A percentile compares a stretch with the other conserved stretches of the same genome.
Conservation (phyloP, 2,113 vertebrate genomes). For the Heterochromis multidens region DNA sequence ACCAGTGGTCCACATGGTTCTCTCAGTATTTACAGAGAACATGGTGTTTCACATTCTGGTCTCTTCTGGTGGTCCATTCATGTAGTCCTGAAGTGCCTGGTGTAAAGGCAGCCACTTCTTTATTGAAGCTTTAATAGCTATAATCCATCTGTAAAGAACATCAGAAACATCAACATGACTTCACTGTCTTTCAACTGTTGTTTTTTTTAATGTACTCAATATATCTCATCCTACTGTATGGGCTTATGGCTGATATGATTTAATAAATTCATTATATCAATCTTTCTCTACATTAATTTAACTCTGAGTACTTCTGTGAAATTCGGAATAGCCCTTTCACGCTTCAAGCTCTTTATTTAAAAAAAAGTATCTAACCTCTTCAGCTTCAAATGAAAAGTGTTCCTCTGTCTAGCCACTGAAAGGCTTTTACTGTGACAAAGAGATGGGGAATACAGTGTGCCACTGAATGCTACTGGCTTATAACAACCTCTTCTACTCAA, state of each 20-base stretch:
- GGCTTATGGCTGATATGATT: fast-evolving
- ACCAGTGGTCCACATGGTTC: neutral
- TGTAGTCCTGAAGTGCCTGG: constrained; percentile 85
- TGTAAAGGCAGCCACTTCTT: constrained; percentile 88
- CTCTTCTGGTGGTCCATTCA: constrained; percentile 81
- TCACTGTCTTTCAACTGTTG: neutral
- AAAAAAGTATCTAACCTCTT: too few relatives aligned
- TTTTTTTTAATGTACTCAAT: neutral
- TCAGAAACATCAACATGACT: neutral
- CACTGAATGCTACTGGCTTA: too few relatives aligned
- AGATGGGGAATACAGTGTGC: too few relatives aligned
- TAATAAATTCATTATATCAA: neutral
- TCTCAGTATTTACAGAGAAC: neutral
- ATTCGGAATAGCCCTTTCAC: too few relatives aligned
- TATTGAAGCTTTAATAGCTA: constrained; percentile 83
- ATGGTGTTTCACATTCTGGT: constrained; percentile 80
- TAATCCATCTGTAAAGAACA: constrained; percentile 82
- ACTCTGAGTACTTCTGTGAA: too few relatives aligned
- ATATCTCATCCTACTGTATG: neutral
- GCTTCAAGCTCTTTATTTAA: too few relatives aligned
- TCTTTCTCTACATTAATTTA: too few relatives aligned
- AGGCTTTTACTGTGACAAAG: too few relatives aligned
- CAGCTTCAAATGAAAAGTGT: too few relatives aligned
- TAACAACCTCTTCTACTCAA: too few relatives aligned
- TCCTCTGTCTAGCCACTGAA: too few relatives aligned